Conservation (phyloP, 2,888 invertebrate genomes). For the Zygogramma bicolorata region DNA sequence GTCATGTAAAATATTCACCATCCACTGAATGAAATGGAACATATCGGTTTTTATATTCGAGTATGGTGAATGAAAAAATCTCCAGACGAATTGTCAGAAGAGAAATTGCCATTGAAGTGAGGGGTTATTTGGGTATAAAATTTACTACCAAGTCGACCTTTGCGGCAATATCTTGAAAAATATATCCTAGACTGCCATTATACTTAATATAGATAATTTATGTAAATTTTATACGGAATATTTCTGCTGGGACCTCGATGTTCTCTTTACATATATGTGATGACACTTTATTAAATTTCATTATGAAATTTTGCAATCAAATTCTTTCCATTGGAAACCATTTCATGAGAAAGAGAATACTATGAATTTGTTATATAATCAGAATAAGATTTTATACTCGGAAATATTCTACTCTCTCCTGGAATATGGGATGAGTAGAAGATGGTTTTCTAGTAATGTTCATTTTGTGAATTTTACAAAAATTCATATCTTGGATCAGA, state of each 20-base stretch:
- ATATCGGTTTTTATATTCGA: neutral
- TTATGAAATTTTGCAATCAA: neutral
- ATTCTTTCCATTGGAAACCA: too few species aligned
- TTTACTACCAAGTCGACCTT: neutral
- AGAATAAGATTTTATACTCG: too few species aligned
- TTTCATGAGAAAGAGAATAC: too few species aligned
- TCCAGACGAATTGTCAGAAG: neutral
- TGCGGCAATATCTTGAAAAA: neutral
- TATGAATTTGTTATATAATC: too few species aligned
- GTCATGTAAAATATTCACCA: neutral
- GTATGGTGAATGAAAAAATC: neutral
- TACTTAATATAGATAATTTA: neutral
- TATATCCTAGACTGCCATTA: neutral
- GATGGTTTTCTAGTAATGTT: too few species aligned
- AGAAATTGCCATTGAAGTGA: neutral
- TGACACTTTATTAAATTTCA: neutral
- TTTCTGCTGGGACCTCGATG: neutral
- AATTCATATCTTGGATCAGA: too few species aligned
- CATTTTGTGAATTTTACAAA: too few species aligned
- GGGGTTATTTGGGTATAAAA: neutral
- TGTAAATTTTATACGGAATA: neutral
- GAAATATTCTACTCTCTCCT: too few species aligned
- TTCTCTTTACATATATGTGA: neutral
- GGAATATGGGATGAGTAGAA: too few species aligned
- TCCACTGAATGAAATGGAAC: neutral